phyloP scores from a whole-genome alignment of 2,888 invertebrate genomes.

The Elaeidobius kamerunicus region DNA sequence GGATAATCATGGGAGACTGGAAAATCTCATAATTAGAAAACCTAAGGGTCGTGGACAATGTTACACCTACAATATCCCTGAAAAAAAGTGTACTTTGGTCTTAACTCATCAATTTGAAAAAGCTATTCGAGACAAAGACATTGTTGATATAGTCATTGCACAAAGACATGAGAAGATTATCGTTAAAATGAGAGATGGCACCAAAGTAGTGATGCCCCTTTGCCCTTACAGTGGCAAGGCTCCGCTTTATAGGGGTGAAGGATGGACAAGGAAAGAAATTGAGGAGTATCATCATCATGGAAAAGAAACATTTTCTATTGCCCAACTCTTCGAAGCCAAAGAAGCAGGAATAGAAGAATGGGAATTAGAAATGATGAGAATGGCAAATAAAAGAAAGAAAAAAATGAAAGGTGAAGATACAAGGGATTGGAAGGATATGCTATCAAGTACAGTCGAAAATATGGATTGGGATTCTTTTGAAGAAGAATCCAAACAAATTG shows the following conservation, averaged over 20 bases:
- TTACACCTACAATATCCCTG: conserved; percentile 72
- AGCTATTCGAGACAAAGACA: conserved; percentile 73
- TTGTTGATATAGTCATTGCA: conserved; percentile 71
- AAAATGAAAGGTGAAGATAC: conserved; percentile 44
- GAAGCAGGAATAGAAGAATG: conserved; percentile 46
- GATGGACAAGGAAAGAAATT: conserved; percentile 62
- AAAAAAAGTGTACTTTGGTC: conserved; percentile 69
- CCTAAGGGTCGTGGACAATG: conserved; percentile 54
- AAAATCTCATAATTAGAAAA: conserved; percentile 55
- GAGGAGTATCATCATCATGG: conserved; percentile 48
- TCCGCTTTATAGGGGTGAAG: conserved; percentile 68
- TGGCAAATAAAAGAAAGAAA: conserved; percentile 44
- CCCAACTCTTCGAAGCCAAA: conserved; percentile 57
- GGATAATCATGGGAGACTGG: conserved; percentile 43
- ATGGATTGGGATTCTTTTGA: conserved; percentile 48
- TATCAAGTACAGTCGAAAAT: conserved; percentile 42
- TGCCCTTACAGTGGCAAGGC: conserved; percentile 43
- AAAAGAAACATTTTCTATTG: conserved; percentile 53
- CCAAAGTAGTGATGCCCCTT: conserved; percentile 65
- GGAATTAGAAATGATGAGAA: conserved; percentile 47
- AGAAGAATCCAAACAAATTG: conserved; percentile 46
- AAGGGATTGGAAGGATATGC: conserved; percentile 46
- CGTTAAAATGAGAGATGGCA: conserved; percentile 66
- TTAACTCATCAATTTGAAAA: conserved; percentile 71
- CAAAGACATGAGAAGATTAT: conserved; percentile 71